Conservation (phyloP, 92 coral and sea anemone species). For the Phenganax stokvisi region DNA sequence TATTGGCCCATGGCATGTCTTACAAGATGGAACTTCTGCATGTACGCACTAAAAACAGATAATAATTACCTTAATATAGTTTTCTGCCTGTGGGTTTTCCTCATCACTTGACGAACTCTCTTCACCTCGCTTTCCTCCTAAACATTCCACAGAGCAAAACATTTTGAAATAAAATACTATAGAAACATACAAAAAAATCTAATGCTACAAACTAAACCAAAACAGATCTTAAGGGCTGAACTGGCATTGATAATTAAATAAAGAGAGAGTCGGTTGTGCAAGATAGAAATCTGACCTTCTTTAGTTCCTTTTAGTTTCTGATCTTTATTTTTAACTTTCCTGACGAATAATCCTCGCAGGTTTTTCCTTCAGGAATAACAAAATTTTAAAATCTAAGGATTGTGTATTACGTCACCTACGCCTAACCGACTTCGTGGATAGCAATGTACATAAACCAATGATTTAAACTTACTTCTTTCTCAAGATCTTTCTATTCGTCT, state of each 20-base stretch:
- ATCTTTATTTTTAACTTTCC: slow-evolving; percentile 48
- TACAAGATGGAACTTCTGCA: too few relatives aligned
- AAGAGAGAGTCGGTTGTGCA: background rate
- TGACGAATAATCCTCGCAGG: slow-evolving; percentile 78
- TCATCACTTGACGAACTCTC: slow-evolving; percentile 96
- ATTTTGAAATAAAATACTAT: background rate
- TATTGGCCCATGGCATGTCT: background rate
- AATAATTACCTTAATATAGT: slow-evolving; percentile 65
- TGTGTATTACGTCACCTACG: background rate
- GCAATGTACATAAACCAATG: background rate
- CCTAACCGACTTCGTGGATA: too few relatives aligned
- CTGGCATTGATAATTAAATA: background rate
- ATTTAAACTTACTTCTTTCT: slow-evolving; percentile 70
- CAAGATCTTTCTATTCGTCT: slow-evolving; percentile 61
- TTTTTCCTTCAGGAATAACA: slow-evolving; percentile 57
- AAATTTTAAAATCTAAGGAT: background rate
- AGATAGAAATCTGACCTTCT: slow-evolving; percentile 29
- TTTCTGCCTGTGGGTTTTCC: slow-evolving; percentile 64
- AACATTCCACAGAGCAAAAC: background rate
- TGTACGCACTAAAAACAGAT: background rate
- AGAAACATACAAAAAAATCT: background rate
- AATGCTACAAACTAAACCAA: background rate
- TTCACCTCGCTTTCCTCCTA: slow-evolving; percentile 63
- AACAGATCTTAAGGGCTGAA: background rate
- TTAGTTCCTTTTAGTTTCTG: slow-evolving; percentile 67